A percentile compares a stretch with the other conserved stretches of the same genome.
phyloP scores from a whole-genome alignment of 2,888 invertebrate species.

The Tenthredo scrophulariae region DNA sequence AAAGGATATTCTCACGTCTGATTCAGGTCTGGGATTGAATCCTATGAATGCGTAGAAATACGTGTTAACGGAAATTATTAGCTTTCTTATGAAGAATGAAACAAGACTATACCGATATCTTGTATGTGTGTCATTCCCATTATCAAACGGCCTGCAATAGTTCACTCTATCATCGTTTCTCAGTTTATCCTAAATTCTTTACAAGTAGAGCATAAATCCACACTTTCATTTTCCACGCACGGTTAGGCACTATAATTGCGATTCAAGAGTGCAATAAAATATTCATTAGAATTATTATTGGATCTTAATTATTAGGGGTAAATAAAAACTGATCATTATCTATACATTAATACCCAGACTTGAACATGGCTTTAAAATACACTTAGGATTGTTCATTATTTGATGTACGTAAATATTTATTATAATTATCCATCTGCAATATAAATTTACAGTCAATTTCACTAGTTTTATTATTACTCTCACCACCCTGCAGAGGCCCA shows the following conservation, averaged over 20 bases:
- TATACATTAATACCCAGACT: neutral
- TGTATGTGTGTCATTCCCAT: conserved; percentile 36
- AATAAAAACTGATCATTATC: neutral
- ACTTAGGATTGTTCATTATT: neutral
- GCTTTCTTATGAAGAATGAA: conserved; percentile 37
- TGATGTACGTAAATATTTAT: neutral
- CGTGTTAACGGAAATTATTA: conserved; percentile 25
- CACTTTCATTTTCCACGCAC: conserved; percentile 59
- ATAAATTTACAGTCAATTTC: neutral
- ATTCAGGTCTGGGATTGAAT: conserved; percentile 15
- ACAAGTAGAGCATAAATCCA: conserved; percentile 63
- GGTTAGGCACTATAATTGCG: conserved; percentile 33
- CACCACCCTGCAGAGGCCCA: neutral
- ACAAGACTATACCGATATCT: neutral
- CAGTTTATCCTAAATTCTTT: conserved; percentile 58
- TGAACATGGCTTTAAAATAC: neutral
- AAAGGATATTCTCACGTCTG: conserved; percentile 18
- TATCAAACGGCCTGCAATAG: conserved; percentile 2
- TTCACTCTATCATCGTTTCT: neutral
- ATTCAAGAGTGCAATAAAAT: neutral
- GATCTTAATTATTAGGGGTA: neutral
- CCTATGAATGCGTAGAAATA: neutral
- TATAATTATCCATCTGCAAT: neutral
- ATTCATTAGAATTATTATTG: neutral
- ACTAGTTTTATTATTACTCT: neutral